A percentile compares a stretch with the other conserved stretches of the same genome.
phyloP scores from a whole-genome alignment of 2,113 vertebrate genomes.

The Columbina picui region DNA sequence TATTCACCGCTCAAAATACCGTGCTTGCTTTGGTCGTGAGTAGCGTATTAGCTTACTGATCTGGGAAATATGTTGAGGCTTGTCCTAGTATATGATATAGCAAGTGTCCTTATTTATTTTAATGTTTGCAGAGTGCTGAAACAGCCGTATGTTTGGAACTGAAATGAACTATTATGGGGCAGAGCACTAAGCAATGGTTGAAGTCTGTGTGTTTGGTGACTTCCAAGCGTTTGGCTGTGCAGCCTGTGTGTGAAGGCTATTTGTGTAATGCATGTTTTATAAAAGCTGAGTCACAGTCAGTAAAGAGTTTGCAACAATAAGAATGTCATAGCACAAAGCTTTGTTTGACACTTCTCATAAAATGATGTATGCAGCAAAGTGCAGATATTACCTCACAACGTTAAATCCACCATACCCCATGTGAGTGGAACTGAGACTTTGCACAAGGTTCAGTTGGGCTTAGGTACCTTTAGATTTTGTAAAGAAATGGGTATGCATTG shows the following conservation, averaged over 20 bases:
- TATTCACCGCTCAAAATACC: not conserved
- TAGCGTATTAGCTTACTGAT: not conserved
- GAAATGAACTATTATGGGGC: not conserved
- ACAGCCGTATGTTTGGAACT: not conserved
- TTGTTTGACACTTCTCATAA: not conserved
- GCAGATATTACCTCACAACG: not conserved
- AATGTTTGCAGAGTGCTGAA: not conserved
- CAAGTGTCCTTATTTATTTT: not conserved
- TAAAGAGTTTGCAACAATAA: not conserved
- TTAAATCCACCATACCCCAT: not conserved
- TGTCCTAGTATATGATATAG: not conserved
- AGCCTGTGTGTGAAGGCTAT: not conserved
- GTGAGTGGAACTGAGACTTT: not conserved
- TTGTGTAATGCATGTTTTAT: not conserved
- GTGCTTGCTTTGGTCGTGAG: not conserved
- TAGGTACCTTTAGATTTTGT: not conserved
- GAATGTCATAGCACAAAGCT: not conserved
- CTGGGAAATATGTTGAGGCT: not conserved
- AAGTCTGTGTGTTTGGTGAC: not conserved
- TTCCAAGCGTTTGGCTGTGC: not conserved
- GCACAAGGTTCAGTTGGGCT: not conserved
- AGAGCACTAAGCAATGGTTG: not conserved
- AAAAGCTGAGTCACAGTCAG: not conserved
- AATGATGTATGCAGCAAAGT: not conserved
- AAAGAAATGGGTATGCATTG: not conserved